Percentiles rank a stretch among this genome's conserved stretches.
Conservation (phyloP, 2,797 vertebrate species). For the Microhierax caerulescens region DNA sequence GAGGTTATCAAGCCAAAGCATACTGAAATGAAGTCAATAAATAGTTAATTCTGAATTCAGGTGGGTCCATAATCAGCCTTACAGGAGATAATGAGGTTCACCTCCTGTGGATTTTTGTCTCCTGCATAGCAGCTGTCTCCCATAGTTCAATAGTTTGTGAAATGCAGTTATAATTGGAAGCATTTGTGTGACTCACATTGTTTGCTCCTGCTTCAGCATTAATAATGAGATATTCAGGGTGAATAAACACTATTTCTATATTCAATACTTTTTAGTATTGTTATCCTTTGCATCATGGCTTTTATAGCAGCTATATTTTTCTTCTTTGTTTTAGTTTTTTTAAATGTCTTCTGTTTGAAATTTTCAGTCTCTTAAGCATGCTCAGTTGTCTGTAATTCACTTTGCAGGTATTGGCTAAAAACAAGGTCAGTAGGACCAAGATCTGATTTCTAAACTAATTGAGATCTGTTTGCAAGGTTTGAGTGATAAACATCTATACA, state of each 20-base stretch:
- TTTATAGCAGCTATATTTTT: background rate
- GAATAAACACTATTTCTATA: background rate
- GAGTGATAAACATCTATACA: background rate
- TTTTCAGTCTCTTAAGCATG: background rate
- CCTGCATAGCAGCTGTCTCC: constrained; percentile 8
- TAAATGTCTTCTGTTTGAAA: background rate
- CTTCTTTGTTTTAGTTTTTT: background rate
- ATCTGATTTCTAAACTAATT: background rate
- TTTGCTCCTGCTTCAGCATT: background rate
- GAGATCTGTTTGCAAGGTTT: background rate
- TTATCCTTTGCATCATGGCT: background rate
- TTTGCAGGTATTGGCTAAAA: background rate
- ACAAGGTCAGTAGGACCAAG: background rate
- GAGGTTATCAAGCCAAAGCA: background rate
- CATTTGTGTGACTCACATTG: background rate
- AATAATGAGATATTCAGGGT: background rate
- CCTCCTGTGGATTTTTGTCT: constrained; percentile 8
- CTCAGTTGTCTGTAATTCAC: background rate
- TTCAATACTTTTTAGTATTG: background rate
- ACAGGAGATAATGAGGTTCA: background rate
- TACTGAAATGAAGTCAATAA: background rate
- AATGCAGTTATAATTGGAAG: background rate
- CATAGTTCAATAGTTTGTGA: background rate
- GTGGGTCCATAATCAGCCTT: background rate
- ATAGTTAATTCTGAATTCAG: background rate